phyloP scores from a whole-genome alignment of 2,797 vertebrate species.

The Microctenopoma stevenorrisi region DNA sequence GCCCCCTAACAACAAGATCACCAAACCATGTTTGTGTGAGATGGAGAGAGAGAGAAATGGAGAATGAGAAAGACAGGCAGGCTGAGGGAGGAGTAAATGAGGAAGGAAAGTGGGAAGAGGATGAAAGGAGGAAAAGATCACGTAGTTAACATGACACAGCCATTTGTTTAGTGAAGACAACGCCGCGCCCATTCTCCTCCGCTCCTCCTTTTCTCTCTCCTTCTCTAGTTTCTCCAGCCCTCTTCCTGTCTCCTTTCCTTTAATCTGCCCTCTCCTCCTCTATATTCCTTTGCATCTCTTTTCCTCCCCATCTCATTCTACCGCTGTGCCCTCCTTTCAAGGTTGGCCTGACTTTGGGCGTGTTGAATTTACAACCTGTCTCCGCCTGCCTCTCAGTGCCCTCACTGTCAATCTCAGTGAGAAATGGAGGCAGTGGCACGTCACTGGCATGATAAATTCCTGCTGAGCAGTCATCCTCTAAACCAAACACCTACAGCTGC shows the following conservation, averaged over 20 bases:
- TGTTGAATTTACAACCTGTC: conserved; percentile 77
- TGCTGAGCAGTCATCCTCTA: conserved; percentile 52
- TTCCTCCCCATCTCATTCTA: conserved; percentile 57
- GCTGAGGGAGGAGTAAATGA: conserved; percentile 21
- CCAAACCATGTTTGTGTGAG: conserved; percentile 50
- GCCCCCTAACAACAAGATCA: conserved; percentile 53
- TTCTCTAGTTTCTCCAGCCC: conserved; percentile 43
- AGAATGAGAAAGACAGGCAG: conserved; percentile 7
- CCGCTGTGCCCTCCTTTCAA: conserved; percentile 73
- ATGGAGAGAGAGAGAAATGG: conserved; percentile 24
- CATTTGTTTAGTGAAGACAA: conserved; percentile 73
- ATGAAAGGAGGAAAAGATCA: conserved; percentile 30
- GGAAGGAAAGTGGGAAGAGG: conserved; percentile 16
- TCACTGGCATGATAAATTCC: conserved; percentile 77
- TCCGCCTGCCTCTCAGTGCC: conserved; percentile 71
- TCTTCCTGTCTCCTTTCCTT: conserved; percentile 34
- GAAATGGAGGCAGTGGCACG: conserved; percentile 74
- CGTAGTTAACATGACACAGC: conserved; percentile 61
- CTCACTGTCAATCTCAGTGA: conserved; percentile 78
- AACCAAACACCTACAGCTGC: conserved; percentile 68
- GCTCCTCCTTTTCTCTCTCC: conserved; percentile 45
- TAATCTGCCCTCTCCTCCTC: conserved; percentile 46
- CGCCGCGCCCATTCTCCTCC: conserved; percentile 56
- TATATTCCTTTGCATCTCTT: conserved; percentile 52
- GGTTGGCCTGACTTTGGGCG: conserved; percentile 79